These are phyloP conservation scores for Pluvianellus socialis DNA, from an alignment of 2,113 vertebrate genomes.

Conservation along the genomic window DNA sequence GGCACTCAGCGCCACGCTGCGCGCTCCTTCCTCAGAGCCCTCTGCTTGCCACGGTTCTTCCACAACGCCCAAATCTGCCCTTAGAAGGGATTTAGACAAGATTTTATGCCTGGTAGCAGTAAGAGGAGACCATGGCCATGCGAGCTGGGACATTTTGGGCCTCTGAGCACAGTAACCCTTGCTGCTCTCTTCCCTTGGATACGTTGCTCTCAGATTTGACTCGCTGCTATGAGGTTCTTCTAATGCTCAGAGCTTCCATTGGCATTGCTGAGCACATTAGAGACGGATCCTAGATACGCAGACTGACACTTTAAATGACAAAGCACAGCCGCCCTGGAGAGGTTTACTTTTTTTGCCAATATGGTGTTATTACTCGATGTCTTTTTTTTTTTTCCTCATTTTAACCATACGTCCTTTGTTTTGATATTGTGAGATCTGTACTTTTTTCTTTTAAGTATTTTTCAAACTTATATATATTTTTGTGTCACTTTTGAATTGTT, in stretches of 20 bases:
- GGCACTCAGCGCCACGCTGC: neutral
- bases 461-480: conserved; percentile 63
- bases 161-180: conserved; percentile 12
- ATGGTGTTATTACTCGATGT: conserved; percentile 59
- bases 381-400: neutral
- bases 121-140: neutral
- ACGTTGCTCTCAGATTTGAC: conserved; percentile 9
- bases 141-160: neutral
- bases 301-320: conserved; percentile 63
- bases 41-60: neutral
- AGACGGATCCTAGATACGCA: conserved; percentile 39
- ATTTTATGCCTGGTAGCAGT: neutral
- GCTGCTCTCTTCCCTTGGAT: neutral
- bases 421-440: conserved; percentile 62
- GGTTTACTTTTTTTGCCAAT: conserved; percentile 58
- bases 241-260: conserved; percentile 29
- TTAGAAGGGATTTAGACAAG: neutral
- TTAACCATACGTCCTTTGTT: conserved; percentile 46
- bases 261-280: neutral
- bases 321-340: conserved; percentile 48
- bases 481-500: conserved; percentile 65
- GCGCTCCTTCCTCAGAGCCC: neutral
- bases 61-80: neutral
- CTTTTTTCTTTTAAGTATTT: conserved; percentile 52
- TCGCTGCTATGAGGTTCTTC: conserved; percentile 58